A percentile compares a stretch with the other conserved stretches of the same genome.
These are phyloP conservation scores for Platalea minor DNA, from an alignment of 2,797 vertebrate genomes.

Conservation along the genomic window DNA sequence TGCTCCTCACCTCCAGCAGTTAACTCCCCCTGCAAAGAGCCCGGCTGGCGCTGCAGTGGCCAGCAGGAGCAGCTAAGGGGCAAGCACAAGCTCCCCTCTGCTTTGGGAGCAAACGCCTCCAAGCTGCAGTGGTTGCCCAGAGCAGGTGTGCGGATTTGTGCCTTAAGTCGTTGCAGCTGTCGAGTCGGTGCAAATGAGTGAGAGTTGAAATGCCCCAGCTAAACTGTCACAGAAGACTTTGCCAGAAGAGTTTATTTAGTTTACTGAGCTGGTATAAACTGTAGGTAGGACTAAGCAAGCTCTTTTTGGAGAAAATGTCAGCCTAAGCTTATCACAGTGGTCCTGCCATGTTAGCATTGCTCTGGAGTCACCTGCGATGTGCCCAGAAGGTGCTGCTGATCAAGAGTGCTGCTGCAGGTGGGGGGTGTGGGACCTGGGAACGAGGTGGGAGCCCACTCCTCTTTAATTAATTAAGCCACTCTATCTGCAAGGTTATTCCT, in stretches of 20 bases:
- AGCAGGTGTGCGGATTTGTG: neutral
- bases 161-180: neutral
- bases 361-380: neutral
- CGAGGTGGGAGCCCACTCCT: neutral
- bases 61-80: neutral
- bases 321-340: neutral
- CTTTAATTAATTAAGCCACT: neutral
- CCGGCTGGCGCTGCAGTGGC: neutral
- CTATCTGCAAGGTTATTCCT: rapidly evolving
- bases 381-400: neutral
- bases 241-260: neutral
- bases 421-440: neutral
- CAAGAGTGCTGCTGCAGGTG: neutral
- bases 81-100: too few relatives aligned
- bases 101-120: neutral
- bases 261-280: neutral
- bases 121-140: too few relatives aligned
- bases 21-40: neutral
- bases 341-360: neutral
- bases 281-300: neutral
- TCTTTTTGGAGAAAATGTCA: neutral
- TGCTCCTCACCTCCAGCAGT: neutral
- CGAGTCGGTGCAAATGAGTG: neutral
- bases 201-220: neutral
- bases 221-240: neutral